Conservation (phyloP, 1,140 invertebrate species). For the Drosophila oshimai region DNA sequence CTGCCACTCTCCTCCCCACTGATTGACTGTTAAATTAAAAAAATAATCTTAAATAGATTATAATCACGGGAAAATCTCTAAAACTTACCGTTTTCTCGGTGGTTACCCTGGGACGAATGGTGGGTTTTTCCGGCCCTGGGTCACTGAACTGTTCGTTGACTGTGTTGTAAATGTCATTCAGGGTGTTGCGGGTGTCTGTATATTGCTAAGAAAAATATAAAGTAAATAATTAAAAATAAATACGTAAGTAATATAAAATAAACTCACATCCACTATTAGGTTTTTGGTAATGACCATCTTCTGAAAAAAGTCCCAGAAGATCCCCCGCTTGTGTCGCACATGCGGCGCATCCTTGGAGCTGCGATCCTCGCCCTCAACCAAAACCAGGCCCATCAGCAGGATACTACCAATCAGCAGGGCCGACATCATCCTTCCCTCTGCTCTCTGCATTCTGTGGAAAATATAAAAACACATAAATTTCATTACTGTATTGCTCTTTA, state of each 20-base stretch:
- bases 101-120: constrained; percentile 40
- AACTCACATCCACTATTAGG: constrained; percentile 72
- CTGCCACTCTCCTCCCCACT: constrained; percentile 37
- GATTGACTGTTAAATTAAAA: neutral
- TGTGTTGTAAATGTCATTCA: constrained; percentile 70
- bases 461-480: neutral
- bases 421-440: neutral
- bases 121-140: constrained; percentile 62
- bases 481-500: constrained; percentile 4
- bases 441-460: constrained; percentile 1
- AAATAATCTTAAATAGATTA: neutral
- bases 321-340: constrained; percentile 59
- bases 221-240: neutral
- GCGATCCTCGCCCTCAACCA: neutral
- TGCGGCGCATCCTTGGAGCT: constrained; percentile 14
- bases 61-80: neutral
- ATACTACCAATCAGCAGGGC: constrained; percentile 3
- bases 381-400: constrained; percentile 15
- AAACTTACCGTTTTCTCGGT: constrained; percentile 56
- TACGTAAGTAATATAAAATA: neutral
- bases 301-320: constrained; percentile 79
- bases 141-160: constrained; percentile 77
- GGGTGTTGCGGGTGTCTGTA: constrained; percentile 66
- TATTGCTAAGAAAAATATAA: constrained; percentile 60
- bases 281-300: constrained; percentile 77